Conservation (phyloP, 2,888 invertebrate species). For the Drosophila dives region DNA sequence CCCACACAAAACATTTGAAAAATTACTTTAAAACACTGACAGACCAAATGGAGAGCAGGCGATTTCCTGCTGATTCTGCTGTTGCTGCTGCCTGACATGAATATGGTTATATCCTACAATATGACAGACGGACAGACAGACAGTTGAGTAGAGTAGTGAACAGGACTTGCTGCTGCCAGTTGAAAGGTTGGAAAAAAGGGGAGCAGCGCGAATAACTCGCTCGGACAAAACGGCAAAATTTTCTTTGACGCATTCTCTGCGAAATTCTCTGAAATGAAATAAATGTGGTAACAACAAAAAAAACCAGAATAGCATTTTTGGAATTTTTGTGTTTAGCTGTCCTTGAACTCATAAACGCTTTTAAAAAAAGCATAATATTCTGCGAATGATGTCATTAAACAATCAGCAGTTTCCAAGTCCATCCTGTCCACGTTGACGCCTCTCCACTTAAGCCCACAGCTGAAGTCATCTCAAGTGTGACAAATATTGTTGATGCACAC, state of each 20-base stretch:
- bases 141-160: background rate
- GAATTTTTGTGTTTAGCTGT: slow-evolving; percentile 1
- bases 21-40: slow-evolving; percentile 56
- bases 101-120: slow-evolving; percentile 8
- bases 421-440: slow-evolving; percentile 23
- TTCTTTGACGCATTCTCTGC: slow-evolving; percentile 15
- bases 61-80: slow-evolving; percentile 26
- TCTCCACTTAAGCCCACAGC: slow-evolving; percentile 34
- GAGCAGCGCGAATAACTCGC: slow-evolving; percentile 34
- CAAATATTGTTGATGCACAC: slow-evolving; percentile 58
- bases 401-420: slow-evolving; percentile 38
- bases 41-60: slow-evolving; percentile 15
- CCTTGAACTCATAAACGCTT: slow-evolving; percentile 23
- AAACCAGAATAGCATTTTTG: background rate
- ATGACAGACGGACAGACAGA: background rate
- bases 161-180: slow-evolving; percentile 14
- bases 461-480: slow-evolving; percentile 57
- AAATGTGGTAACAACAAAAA: slow-evolving; percentile 7
- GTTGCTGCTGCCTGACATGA: slow-evolving; percentile 4
- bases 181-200: slow-evolving; percentile 7
- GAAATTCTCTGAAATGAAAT: slow-evolving; percentile 8
- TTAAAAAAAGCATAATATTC: slow-evolving; percentile 40
- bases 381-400: slow-evolving; percentile 57
- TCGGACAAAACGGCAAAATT: slow-evolving; percentile 4
- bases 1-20: slow-evolving; percentile 53